Evolutionary conservation across 2,113 vertebrate species (phyloP), one percentile per base, ranked within the genome.

Genomic region (Albula goreensis): DNA sequence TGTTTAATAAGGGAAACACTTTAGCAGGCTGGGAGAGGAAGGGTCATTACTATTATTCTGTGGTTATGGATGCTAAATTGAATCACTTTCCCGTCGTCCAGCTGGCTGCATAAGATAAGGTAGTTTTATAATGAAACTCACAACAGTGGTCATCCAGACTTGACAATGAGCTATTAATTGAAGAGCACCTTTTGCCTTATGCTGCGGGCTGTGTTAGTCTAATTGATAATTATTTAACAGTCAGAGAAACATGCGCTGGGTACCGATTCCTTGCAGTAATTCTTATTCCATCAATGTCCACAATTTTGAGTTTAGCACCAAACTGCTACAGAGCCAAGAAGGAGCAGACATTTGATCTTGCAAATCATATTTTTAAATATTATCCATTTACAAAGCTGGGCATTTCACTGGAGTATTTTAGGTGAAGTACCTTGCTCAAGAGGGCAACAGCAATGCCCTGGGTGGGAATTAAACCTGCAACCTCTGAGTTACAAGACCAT

Each of bases 201-300:
- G 10, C 17, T 8, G 41, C 19, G 31, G 13, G 48, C 48, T 11
- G 15, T 50, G 50, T 8, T 19, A 19, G 15, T 48, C 79, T 80
- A 80, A 80, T 50, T 50, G 48, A 22, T 80, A 80, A 80, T 80
- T 80, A 80, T 80, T 80, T 80, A 50, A 51, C 48, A 31, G 50
- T 49, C 17, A 11, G 12, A 80, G 5, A 22, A 19, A 15, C 50
- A 19, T 41, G 7, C 50, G 31, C 8, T 10, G 79, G 48, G 13
- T 50, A 17, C 12, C 8, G 8, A 50, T 50, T 50, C 51, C 48
- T 80, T 11, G 22, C 79, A 51, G 79, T 2, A 80, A 22, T 22
- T 10, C 1, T 13, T 74, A 19, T 19, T 15, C 63, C 19, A 1
- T 22, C 17, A 22, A n/a, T n/a, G n/a, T 70, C n/a, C 22, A n/a